phyloP scores from a whole-genome alignment of 2,113 vertebrate species.

The Paraplagusia blochii region DNA sequence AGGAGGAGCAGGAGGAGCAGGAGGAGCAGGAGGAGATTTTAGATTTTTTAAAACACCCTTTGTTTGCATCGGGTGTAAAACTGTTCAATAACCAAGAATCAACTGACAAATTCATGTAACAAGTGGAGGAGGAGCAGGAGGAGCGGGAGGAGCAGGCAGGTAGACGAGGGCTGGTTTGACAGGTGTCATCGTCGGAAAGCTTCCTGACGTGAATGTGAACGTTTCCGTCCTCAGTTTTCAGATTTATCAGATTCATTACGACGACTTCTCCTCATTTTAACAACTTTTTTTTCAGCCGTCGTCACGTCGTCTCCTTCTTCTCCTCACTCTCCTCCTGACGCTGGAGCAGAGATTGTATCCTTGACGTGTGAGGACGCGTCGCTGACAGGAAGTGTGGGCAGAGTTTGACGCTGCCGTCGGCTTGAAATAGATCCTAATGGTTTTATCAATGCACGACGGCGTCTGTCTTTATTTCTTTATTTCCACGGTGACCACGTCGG shows the following conservation, averaged over 20 bases:
- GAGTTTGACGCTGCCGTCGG: background rate
- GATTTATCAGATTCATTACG: too few relatives aligned
- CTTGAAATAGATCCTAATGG: background rate
- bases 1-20: constrained; percentile 12
- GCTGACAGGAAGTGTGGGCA: constrained; percentile 5
- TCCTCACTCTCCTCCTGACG: constrained; percentile 24
- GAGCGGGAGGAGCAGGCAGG: constrained; percentile 12
- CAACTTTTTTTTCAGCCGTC: background rate
- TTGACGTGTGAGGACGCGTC: background rate
- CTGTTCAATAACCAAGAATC: too few relatives aligned
- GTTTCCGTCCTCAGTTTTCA: too few relatives aligned
- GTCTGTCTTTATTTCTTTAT: too few relatives aligned
- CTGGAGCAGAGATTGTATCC: constrained; percentile 26
- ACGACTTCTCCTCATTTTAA: too few relatives aligned
- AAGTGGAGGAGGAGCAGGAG: constrained; percentile 12
- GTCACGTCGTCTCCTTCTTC: constrained; percentile 28
- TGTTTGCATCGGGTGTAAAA: too few relatives aligned
- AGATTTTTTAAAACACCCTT: too few relatives aligned
- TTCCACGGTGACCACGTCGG: too few relatives aligned
- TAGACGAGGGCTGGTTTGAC: constrained; percentile 22
- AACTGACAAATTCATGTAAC: too few relatives aligned
- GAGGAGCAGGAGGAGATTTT: constrained; percentile 10
- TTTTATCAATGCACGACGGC: background rate
- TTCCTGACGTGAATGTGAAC: too few relatives aligned
- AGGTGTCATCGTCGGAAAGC: constrained; percentile 17